Base-by-base conservation (phyloP, 2,888 invertebrate genomes). In the Schizaphis graminum region DNA sequence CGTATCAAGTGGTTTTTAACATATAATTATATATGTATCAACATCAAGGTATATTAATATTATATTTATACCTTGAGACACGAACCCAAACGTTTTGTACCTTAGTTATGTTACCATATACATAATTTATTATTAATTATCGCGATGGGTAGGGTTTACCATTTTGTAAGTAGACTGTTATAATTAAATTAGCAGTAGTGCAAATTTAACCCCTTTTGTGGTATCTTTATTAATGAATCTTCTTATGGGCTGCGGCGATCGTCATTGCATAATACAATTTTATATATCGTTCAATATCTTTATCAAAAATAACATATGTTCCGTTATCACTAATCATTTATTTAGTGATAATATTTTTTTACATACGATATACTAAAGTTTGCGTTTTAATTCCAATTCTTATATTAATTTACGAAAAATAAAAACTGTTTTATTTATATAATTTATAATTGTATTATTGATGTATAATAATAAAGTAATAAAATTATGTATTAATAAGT, bases 281-380 rank as follows among this genome's bases (percentile, higher is more conserved):
- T 13, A n/a, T 67, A 16, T n/a, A 67, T 67, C 0, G n/a, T 67
- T 67, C 67, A 67, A 13, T 67, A 67, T 67, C 67, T 67, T 67
- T 67, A 67, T n/a, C n/a, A n/a, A 16, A 67, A 67, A 13, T 2
- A 67, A 67, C n/a, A 67, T 67, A n/a, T 67, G 67, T 67, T 67
- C 16, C 5, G 16, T n/a, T 67, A 67, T 67, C 67, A n/a, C n/a
- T 67, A 28, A 61, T n/a, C n/a, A 67, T 67, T 67, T n/a, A n/a
- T 67, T 67, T 67, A 67, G 67, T 67, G 67, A 67, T 67, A 67
- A 67, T 67, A 67, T 67, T n/a, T 67, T 67, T n/a, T 67, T 67
- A n/a, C 67, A 61, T n/a, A 67, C 16, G 1, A 67, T n/a, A n/a
- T 16, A 67, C 5, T 67, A 13, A n/a, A n/a, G 11, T 13, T 67